Evolutionary conservation across 2,888 invertebrate species (phyloP).

Genomic region (Agrilus cyanescens): DNA sequence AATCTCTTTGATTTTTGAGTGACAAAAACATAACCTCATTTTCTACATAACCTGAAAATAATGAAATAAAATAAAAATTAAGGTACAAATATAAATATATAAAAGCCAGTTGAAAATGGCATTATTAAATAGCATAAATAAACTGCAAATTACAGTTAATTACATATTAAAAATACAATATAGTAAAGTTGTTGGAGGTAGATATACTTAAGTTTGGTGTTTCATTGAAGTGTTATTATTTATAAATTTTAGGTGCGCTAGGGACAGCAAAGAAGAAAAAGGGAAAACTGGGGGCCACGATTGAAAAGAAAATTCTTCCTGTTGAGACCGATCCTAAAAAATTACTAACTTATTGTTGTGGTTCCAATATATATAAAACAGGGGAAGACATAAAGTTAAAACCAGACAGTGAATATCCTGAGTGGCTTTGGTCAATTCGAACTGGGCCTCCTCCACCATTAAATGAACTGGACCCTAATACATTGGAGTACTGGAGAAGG

Average conservation of each 20-base stretch:
- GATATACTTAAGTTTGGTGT: not conserved
- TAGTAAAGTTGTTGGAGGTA: not conserved
- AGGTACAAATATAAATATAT: no score
- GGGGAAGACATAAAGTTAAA: slow-evolving; percentile 70
- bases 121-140: no score
- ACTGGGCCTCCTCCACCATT: slow-evolving; percentile 51
- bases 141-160: no score
- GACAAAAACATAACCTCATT: no score
- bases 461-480: slow-evolving; percentile 64
- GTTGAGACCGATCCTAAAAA: slow-evolving; percentile 76
- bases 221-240: no score
- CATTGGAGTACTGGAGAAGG: slow-evolving; percentile 71
- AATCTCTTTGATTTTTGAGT: no score
- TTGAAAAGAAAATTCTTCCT: slow-evolving; percentile 62
- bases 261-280: slow-evolving; percentile 43
- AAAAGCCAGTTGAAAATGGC: no score
- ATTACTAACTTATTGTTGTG: slow-evolving; percentile 68
- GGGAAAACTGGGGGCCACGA: slow-evolving; percentile 46
- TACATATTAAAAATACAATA: no score
- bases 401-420: slow-evolving; percentile 75
- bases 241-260: slow-evolving; percentile 26
- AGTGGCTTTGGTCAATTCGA: slow-evolving; percentile 77
- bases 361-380: slow-evolving; percentile 69
- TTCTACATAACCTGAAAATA: no score
- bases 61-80: no score